Evolutionary conservation across 2,113 vertebrate genomes (phyloP), one percentile per base, ranked within the genome.

Genomic region (Donacobius atricapilla): DNA sequence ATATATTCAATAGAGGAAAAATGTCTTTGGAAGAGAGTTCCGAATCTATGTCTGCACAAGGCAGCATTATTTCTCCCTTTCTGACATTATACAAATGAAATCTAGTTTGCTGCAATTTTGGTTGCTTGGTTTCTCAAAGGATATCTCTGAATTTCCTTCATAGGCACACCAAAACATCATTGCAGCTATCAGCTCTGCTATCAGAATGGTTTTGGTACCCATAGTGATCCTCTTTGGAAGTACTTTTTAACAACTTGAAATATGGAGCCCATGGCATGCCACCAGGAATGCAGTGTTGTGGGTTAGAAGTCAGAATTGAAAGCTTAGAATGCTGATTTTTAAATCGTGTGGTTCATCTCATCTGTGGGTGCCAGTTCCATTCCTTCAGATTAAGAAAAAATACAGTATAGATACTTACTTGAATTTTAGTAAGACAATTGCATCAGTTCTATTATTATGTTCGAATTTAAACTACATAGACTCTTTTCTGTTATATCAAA

Each of bases 311-410:
- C 58, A 65, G 42, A 89, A 48, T 1, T 63, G 20, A 79, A 70
- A 54, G 20, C 45, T 78, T 51, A 25, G 24, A 60, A 47, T 22
- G 12, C 5, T 64, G 14, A 18, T 66, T 90, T 61, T 21, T 42
- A 57, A 65, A 66, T 51, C 10, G 83, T 11, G 58, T 0, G 0
- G 3, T 45, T 90, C 8, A 33, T 70, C 37, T 87, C 3, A 2
- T 82, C 33, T 60, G 28, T 75, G 30, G 11, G 24, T 25, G 5
- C 5, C 28, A 53, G 13, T 28, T 72, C 21, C 5, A 24, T 17
- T 87, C 77, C 35, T 87, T 58, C 60, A 47, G 11, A 56, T 30
- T 35, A 83, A 30, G 18, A 84, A 39, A 45, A 83, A 94, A 87
- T 3, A 9, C 9, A 24, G 2, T 45, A 28, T 27, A 50, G 35